Conservation (phyloP, 2,888 invertebrate species). For the Tupiocoris notatus region DNA sequence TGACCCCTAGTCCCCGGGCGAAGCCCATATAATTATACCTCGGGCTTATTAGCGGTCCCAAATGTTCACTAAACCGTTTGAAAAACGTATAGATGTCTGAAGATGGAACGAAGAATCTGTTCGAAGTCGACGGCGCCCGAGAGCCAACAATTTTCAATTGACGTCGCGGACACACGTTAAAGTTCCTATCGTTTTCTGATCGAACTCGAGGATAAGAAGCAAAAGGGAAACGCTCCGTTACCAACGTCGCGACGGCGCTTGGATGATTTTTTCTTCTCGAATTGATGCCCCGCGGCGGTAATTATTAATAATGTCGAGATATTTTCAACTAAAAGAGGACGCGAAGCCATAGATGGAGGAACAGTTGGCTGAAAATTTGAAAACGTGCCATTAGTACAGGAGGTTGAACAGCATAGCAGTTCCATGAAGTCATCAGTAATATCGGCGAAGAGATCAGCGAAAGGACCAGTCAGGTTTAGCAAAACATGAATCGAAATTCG, state of each 20-base stretch:
- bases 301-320: neutral
- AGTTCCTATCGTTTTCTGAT: neutral
- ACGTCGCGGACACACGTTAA: neutral
- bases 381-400: neutral
- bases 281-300: neutral
- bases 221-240: neutral
- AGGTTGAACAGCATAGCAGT: neutral
- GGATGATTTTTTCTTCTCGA: neutral
- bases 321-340: neutral
- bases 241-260: neutral
- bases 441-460: no score
- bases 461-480: no score
- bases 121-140: neutral
- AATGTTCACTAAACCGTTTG: neutral
- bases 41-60: neutral
- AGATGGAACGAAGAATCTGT: neutral
- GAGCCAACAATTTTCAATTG: neutral
- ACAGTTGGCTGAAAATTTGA: neutral
- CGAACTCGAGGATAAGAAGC: neutral
- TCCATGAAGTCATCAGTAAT: neutral
- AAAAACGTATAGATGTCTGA: no score
- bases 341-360: neutral
- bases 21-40: neutral
- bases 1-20: neutral
- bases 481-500: no score